phyloP scores from a whole-genome alignment of 2,888 invertebrate genomes.

The Harpagoxenus sublaevis region DNA sequence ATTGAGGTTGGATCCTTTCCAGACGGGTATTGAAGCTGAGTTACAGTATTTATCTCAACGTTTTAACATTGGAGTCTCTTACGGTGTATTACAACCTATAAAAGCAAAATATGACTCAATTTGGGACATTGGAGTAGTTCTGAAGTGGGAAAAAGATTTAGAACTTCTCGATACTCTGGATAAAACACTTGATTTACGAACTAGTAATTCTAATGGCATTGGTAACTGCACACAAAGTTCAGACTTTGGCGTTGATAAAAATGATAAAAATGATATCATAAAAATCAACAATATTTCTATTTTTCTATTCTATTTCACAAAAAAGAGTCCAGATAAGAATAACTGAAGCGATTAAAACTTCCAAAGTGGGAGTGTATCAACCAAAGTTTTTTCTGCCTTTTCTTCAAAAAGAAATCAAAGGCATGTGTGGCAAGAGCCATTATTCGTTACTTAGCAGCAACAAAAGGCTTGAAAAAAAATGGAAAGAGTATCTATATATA shows the following conservation, averaged over 20 bases:
- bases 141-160: conserved; percentile 53
- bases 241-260: conserved; percentile 61
- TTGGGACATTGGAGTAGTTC: conserved; percentile 61
- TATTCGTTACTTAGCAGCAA: too few relatives aligned
- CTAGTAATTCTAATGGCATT: conserved; percentile 62
- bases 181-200: conserved; percentile 57
- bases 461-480: too few relatives aligned
- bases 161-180: conserved; percentile 44
- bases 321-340: conserved; percentile 38
- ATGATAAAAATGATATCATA: conserved; percentile 3
- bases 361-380: conserved; percentile 28
- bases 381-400: conserved; percentile 50
- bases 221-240: conserved; percentile 64
- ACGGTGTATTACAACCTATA: conserved; percentile 50
- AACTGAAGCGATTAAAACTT: conserved; percentile 57
- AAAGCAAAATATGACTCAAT: conserved; percentile 62
- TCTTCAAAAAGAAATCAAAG: background rate
- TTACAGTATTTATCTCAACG: conserved; percentile 6
- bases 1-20: background rate
- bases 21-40: background rate
- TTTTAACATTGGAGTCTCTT: background rate
- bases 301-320: background rate
- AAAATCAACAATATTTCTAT: conserved; percentile 29
- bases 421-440: too few relatives aligned
- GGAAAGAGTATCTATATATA: too few relatives aligned